These are phyloP conservation scores for Athene cunicularia DNA, from an alignment of 2,113 vertebrate species.

Conservation along the genomic window DNA sequence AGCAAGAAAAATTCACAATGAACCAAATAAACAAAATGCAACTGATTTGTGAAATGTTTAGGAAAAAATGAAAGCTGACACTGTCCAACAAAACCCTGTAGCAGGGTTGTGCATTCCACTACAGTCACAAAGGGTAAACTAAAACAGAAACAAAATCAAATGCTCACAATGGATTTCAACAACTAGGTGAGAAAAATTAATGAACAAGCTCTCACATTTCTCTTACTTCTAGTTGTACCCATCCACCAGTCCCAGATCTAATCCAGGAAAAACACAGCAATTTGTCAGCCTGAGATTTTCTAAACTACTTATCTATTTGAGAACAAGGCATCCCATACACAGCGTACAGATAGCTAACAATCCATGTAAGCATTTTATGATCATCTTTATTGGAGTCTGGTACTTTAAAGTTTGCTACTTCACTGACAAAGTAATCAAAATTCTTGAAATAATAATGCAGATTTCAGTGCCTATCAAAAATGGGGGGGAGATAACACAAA, in stretches of 20 bases:
- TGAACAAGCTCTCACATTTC: rapidly evolving
- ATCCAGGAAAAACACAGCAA: neutral
- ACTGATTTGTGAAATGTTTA: neutral
- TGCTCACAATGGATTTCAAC: neutral
- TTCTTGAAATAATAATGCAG: neutral
- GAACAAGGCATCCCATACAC: neutral
- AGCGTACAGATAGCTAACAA: neutral
- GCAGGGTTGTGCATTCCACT: neutral
- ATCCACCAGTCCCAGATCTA: neutral
- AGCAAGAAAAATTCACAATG: neutral
- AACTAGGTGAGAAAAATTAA: neutral
- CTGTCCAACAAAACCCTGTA: neutral
- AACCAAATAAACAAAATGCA: neutral
- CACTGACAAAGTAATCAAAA: neutral
- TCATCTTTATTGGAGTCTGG: rapidly evolving
- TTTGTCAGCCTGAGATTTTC: neutral
- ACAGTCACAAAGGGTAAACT: neutral
- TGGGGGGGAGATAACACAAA: rapidly evolving
- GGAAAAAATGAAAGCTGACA: neutral
- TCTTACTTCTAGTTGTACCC: neutral
- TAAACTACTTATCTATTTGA: neutral
- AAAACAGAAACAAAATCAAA: neutral
- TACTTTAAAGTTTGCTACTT: neutral
- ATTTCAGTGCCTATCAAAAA: neutral
- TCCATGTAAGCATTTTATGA: neutral